These are phyloP conservation scores for Microtus pennsylvanicus DNA, from an alignment of 2,113 vertebrate genomes.

Conservation along the genomic window DNA sequence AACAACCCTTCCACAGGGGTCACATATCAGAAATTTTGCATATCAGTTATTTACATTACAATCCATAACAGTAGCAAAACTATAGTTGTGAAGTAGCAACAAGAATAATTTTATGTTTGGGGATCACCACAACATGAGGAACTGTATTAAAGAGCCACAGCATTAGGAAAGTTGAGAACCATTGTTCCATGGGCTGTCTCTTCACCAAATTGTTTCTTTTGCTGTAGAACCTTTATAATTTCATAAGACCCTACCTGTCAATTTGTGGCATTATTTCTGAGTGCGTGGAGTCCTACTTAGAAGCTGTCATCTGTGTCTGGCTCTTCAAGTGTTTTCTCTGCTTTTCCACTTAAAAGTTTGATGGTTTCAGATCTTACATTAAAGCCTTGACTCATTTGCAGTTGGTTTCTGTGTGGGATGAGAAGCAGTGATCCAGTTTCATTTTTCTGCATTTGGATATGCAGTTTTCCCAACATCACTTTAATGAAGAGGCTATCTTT, in stretches of 20 bases:
- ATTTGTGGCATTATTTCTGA: background rate
- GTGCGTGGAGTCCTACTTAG: background rate
- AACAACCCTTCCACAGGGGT: background rate
- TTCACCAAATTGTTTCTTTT: background rate
- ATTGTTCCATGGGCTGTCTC: background rate
- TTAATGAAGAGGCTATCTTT: too few species aligned
- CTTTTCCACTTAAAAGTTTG: background rate
- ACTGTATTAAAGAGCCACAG: too few species aligned
- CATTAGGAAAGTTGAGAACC: too few species aligned
- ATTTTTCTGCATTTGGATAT: background rate
- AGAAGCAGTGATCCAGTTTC: background rate
- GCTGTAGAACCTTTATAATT: background rate
- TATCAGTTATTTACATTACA: background rate
- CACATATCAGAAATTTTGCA: background rate
- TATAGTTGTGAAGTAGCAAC: too few species aligned
- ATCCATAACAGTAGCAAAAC: too few species aligned
- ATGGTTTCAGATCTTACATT: background rate
- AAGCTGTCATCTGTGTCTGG: background rate
- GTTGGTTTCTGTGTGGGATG: background rate
- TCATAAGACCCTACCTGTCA: background rate
- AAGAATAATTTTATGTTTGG: too few species aligned
- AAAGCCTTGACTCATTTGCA: background rate
- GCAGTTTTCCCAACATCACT: too few species aligned
- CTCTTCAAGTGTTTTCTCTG: background rate
- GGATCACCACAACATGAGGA: too few species aligned